Base-by-base conservation (phyloP, 2,113 vertebrate species). In the Equus quagga region DNA sequence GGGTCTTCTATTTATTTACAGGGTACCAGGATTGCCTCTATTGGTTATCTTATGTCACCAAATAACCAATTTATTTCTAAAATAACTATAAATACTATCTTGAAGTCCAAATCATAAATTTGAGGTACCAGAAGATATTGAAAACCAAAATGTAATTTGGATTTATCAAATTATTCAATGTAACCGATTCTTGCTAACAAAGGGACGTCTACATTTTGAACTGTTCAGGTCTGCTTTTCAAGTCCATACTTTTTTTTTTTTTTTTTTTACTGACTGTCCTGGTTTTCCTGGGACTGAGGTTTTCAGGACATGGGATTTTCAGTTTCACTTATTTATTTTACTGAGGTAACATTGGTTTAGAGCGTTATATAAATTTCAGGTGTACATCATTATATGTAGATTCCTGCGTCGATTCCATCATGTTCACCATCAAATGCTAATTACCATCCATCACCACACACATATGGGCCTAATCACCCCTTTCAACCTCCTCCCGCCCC, bases 91-190 rank as follows among this genome's bases (percentile, higher is more conserved):
- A 94, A 64, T 70, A 51, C 41, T 75, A 60, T 51, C 5, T 13
- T 96, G 23, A 84, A 78, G 17, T 58, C 49, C 72, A 85, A 82
- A 56, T 81, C 9, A n/a, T 67, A 84, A 79, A 84, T 33, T 15
- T 79, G n/a, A 23, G 36, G 26, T 65, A 56, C 2, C 17, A 73
- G 31, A 73, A 73, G 78, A 69, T 44, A 78, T 62, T 26, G 41
- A 89, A 87, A 88, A 73, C 6, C 7, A 89, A 54, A 70, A 36
- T 60, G 82, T 95, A 82, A 80, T 41, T 89, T 95, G 36, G 11
- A 84, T 56, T 85, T 75, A 54, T 81, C 5, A 76, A 70, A 51
- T 80, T 90, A 78, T 83, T 65, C 62, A 54, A 12, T 36, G 8
- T 81, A 82, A 72, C n/a, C 54, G 60, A 41, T 28, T 67, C 8